A percentile compares a stretch with the other conserved stretches of the same genome.
Conservation (phyloP, 1,140 invertebrate genomes). For the Asobara japonica region DNA sequence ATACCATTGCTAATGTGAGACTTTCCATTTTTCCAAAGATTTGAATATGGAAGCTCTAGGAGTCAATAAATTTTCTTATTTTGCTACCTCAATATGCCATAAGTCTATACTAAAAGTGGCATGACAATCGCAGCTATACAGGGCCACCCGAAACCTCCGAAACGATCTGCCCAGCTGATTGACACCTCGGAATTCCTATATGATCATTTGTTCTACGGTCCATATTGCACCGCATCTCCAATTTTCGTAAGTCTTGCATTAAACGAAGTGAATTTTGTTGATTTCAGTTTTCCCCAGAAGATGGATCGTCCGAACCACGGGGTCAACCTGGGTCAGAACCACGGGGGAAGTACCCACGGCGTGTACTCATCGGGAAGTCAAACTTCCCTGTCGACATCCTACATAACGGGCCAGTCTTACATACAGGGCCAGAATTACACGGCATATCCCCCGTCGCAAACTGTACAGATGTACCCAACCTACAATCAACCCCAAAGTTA, state of each 20-base stretch:
- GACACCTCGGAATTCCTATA: too few relatives aligned
- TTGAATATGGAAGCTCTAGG: too few relatives aligned
- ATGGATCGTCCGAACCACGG: conserved; percentile 66
- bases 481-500: conserved; percentile 64
- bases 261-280: conserved; percentile 18
- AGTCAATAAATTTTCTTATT: too few relatives aligned
- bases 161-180: too few relatives aligned
- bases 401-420: conserved; percentile 66
- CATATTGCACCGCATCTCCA: too few relatives aligned
- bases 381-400: conserved; percentile 60
- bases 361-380: conserved; percentile 61
- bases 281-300: conserved; percentile 69
- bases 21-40: too few relatives aligned
- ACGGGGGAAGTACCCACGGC: conserved; percentile 53
- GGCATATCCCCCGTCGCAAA: conserved; percentile 50
- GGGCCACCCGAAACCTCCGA: too few relatives aligned
- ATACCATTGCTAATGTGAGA: too few relatives aligned
- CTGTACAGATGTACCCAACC: conserved; percentile 59
- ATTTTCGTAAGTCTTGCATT: not conserved
- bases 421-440: conserved; percentile 68
- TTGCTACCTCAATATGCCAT: too few relatives aligned
- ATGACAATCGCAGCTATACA: too few relatives aligned
- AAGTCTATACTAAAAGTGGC: too few relatives aligned
- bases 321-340: conserved; percentile 51
- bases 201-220: too few relatives aligned